Evolutionary conservation across 2,113 vertebrate genomes (phyloP).

Genomic region (Catagonus wagneri): DNA sequence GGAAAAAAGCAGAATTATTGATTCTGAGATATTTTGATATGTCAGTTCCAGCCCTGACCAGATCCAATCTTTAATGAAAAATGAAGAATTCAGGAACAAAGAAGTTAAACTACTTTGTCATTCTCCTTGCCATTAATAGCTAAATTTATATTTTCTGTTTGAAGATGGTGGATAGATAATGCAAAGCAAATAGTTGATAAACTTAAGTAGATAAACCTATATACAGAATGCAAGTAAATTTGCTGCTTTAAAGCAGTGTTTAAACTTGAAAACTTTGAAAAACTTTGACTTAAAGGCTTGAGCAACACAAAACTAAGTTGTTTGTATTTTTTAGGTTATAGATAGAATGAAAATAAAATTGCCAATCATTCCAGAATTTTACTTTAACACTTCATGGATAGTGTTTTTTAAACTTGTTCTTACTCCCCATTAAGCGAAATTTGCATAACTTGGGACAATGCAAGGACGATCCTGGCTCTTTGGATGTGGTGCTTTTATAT

Average conservation of each 20-base stretch:
- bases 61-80: conserved; percentile 49
- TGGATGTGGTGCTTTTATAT: background rate
- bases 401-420: background rate
- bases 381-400: background rate
- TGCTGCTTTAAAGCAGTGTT: background rate
- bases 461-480: background rate
- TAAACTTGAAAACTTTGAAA: conserved; percentile 9
- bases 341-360: background rate
- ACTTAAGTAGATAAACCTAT: background rate
- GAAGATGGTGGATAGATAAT: background rate
- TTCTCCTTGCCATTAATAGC: background rate
- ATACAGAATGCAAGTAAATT: conserved; percentile 23
- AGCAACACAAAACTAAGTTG: background rate
- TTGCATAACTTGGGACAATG: background rate
- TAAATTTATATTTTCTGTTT: conserved; percentile 55
- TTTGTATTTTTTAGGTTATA: conserved; percentile 42
- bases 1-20: background rate
- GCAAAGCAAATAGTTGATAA: conserved; percentile 30
- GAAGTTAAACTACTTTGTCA: conserved; percentile 39
- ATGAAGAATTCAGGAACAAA: conserved; percentile 22
- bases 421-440: background rate
- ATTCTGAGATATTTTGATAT: conserved; percentile 67
- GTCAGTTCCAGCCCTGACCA: conserved; percentile 17
- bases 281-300: background rate
- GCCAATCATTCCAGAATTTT: background rate